A percentile compares a stretch with the other conserved stretches of the same genome.
These are phyloP conservation scores for Desoria tigrina DNA, from an alignment of 2,888 invertebrate genomes.

Conservation along the genomic window DNA sequence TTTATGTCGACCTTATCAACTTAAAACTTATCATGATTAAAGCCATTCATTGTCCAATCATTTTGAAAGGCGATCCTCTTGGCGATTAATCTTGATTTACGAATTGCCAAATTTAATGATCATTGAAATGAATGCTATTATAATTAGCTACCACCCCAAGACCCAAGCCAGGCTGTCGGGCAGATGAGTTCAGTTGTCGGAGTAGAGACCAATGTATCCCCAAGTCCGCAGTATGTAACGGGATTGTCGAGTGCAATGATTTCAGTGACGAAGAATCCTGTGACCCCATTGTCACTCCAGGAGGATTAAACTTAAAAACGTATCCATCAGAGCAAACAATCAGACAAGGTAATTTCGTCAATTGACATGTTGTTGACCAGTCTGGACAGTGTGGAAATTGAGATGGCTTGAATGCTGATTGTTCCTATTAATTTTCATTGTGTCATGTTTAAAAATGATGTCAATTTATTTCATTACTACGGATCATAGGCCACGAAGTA, in stretches of 20 bases:
- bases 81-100: too few relatives aligned
- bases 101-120: neutral
- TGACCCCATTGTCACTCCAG: conserved; percentile 43
- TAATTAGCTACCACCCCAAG: conserved; percentile 30
- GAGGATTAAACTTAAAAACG: conserved; percentile 68
- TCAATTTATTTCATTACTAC: too few relatives aligned
- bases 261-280: conserved; percentile 55
- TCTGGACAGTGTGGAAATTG: conserved; percentile 7
- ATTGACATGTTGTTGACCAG: too few relatives aligned
- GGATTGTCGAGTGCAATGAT: conserved; percentile 57
- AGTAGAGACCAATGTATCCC: conserved; percentile 58
- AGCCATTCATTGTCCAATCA: too few relatives aligned
- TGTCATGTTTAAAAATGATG: too few relatives aligned
- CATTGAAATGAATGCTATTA: neutral
- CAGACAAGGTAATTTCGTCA: conserved; percentile 78
- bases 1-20: too few relatives aligned
- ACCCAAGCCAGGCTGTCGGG: conserved; percentile 54
- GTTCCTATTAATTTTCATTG: too few relatives aligned
- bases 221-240: conserved; percentile 60
- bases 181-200: conserved; percentile 57
- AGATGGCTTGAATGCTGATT: conserved; percentile 6
- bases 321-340: conserved; percentile 76
- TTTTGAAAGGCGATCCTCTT: too few relatives aligned
- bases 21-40: too few relatives aligned
- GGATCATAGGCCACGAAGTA: conserved; percentile 85